Evolutionary conservation across 2,888 invertebrate genomes (phyloP).

Genomic region (Trachelus tabidus): DNA sequence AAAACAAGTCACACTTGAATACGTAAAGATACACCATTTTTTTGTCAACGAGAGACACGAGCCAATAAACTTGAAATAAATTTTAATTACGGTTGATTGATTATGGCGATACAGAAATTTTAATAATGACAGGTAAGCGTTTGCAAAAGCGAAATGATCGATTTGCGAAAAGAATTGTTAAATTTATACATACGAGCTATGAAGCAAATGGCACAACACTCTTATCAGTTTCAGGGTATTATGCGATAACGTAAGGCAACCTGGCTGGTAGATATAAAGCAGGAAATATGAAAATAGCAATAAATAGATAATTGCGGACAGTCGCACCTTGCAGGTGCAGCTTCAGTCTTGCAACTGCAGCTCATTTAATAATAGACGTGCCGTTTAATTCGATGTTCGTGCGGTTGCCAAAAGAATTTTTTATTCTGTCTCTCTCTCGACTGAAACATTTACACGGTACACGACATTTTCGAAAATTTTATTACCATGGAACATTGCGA

Average conservation of each 20-base stretch:
- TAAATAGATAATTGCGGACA: not conserved
- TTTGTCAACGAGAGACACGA: not conserved
- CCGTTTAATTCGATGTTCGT: not conserved
- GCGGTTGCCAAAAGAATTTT: not conserved
- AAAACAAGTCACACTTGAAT: not conserved
- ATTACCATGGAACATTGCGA: not conserved
- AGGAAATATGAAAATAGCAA: not conserved
- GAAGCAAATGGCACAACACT: not conserved
- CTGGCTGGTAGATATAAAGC: not conserved
- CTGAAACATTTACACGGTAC: not conserved
- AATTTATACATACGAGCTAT: not conserved
- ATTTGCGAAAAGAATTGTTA: not conserved
- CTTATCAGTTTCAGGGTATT: not conserved
- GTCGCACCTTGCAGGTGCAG: not conserved
- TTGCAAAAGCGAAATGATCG: not conserved
- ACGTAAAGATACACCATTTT: not conserved
- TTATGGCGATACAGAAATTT: not conserved
- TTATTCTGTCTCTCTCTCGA: not conserved
- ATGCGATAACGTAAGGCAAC: not conserved
- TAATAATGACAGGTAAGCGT: not conserved
- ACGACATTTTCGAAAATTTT: not conserved
- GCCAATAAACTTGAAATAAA: not conserved
- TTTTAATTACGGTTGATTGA: not conserved
- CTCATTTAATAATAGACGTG: conserved; percentile 5
- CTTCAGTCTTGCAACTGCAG: not conserved